phyloP scores from a whole-genome alignment of 2,797 vertebrate species.

The Halcyon badia region DNA sequence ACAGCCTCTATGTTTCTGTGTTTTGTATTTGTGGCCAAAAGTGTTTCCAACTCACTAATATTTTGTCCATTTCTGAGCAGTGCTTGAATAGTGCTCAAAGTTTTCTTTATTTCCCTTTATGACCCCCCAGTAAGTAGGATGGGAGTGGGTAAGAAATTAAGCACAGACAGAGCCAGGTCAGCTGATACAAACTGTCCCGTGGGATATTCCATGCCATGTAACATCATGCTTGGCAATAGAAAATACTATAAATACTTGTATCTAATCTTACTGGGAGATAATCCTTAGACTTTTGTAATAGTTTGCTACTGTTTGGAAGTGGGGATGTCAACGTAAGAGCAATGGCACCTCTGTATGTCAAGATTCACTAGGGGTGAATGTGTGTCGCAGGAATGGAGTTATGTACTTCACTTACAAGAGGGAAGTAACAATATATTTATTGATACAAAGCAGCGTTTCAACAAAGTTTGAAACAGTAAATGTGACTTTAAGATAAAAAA shows the following conservation, averaged over 20 bases:
- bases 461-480: too few relatives aligned
- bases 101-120: not conserved
- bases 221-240: not conserved
- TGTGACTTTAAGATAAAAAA: too few relatives aligned
- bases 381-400: too few relatives aligned
- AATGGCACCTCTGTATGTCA: not conserved
- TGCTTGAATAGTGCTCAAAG: not conserved
- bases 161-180: not conserved
- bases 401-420: too few relatives aligned
- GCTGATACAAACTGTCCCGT: not conserved
- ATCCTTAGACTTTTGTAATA: not conserved
- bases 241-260: not conserved
- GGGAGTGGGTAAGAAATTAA: not conserved
- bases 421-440: too few relatives aligned
- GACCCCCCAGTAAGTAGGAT: not conserved
- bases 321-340: accelerated
- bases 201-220: not conserved
- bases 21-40: not conserved
- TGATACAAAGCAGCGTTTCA: too few relatives aligned
- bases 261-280: not conserved
- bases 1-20: not conserved
- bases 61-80: not conserved
- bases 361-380: not conserved
- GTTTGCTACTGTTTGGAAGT: not conserved
- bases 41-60: not conserved